Evolutionary conservation across 1,140 invertebrate genomes (phyloP), one percentile per base, ranked within the genome.

Genomic region (Dendrolimus punctatus): DNA sequence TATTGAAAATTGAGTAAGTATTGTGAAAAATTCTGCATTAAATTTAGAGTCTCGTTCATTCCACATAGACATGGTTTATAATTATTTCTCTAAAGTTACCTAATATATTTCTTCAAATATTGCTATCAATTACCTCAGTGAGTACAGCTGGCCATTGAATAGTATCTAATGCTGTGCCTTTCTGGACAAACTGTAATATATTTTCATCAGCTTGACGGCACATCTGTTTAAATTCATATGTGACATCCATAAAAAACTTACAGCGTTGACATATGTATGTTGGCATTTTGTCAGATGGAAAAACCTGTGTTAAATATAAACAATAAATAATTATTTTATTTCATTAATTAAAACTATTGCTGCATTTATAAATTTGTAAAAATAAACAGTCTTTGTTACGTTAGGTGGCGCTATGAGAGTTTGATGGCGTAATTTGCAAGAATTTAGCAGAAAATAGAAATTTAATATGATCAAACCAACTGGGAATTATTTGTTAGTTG

Each of bases 221-320:
- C 67, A 93, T 91, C 51, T 91, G 88, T 64, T 94, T 94, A 61
- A 93, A 94, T 52, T 90, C 91, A 76, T 94, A 94, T 8, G 90
- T 91, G 59, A 91, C 80, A 54, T 91, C 90, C 62, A 93, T 89
- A 47, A 92, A 91, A 64, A 89, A 88, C 4, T 90, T 90, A 58
- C 93, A 94, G 45, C 88, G 88, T 8, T 81, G 83, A 62, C 93
- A 94, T 42, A 94, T 93, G 66, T 89, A 90, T 51, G 89, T 81
- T 1, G 93, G 93, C 91, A 94, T 92, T 53, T 91, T 91, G 76
- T 94, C 93, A 8, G 91, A 91, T 59, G 89, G 87, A 61, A 91
- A 92, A 0, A 93, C 91, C 93, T 94, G 71, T 49, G 81, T 65
- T 76, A 36, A 42, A 47, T 53, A 43, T 49, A n/a, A n/a, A n/a